Percentiles rank a stretch among this genome's conserved stretches.
Evolutionary conservation across 2,888 invertebrate species (phyloP).

Genomic region (Agriopis leucophaearia): DNA sequence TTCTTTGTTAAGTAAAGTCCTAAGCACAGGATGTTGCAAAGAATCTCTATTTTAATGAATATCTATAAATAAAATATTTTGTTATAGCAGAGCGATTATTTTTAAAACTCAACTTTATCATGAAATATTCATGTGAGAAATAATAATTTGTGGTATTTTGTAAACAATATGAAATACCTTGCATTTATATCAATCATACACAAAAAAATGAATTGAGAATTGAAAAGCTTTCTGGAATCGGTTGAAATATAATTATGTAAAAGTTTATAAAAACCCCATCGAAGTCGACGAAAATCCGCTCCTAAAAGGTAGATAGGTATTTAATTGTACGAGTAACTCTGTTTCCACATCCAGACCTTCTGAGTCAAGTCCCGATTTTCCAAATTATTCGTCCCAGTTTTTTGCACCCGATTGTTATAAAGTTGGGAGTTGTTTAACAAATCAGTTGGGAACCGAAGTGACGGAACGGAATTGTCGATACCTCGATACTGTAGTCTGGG

Average conservation of each 20-base stretch:
- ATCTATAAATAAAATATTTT: too few relatives aligned
- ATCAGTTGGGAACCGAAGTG: slow-evolving; percentile 53
- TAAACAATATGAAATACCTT: too few relatives aligned
- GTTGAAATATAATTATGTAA: neutral
- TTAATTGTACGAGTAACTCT: slow-evolving; percentile 11
- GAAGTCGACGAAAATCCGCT: too few relatives aligned
- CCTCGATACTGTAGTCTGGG: slow-evolving; percentile 23
- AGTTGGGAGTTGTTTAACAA: slow-evolving; percentile 51
- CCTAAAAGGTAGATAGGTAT: slow-evolving; percentile 4
- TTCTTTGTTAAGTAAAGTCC: neutral
- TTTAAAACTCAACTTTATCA: too few relatives aligned
- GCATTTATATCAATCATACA: too few relatives aligned
- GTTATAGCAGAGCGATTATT: too few relatives aligned
- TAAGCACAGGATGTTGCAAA: too few relatives aligned
- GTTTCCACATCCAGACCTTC: neutral
- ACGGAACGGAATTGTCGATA: slow-evolving; percentile 34
- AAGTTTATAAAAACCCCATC: neutral
- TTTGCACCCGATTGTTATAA: slow-evolving; percentile 42
- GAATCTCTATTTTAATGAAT: too few relatives aligned
- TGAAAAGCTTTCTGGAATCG: too few relatives aligned
- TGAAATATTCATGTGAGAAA: too few relatives aligned
- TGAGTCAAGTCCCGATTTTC: slow-evolving; percentile 13
- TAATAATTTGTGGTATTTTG: too few relatives aligned
- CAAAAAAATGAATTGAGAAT: too few relatives aligned
- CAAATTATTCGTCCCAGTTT: slow-evolving; percentile 28